Evolutionary conservation across 2,797 vertebrate genomes (phyloP).

Genomic region (Hemibagrus guttatus): DNA sequence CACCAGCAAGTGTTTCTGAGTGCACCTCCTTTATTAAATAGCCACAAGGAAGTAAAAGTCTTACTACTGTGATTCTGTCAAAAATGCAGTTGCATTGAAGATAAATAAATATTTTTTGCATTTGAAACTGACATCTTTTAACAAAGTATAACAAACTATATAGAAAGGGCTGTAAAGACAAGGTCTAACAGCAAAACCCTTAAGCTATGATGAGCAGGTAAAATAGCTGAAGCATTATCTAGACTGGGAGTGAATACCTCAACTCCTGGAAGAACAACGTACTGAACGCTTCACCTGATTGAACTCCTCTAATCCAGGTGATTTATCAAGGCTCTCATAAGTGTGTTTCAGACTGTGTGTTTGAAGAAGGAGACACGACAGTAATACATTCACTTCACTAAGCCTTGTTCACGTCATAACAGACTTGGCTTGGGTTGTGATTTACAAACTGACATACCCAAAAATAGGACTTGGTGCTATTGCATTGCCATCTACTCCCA

Average conservation of each 20-base stretch:
- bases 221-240: not conserved
- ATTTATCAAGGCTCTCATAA: not conserved
- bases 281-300: not conserved
- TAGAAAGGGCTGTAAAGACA: conserved; percentile 15
- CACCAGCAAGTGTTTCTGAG: not conserved
- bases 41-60: not conserved
- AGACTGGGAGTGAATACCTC: not conserved
- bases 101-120: conserved; percentile 39
- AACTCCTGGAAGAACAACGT: not conserved
- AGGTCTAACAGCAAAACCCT: not conserved
- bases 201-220: not conserved
- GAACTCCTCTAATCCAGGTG: not conserved
- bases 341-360: not conserved
- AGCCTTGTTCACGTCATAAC: not conserved
- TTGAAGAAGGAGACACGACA: not conserved
- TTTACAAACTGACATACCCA: conserved; percentile 4
- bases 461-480: conserved; percentile 57
- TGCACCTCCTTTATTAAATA: not conserved
- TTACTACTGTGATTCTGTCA: not conserved
- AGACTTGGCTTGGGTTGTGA: not conserved
- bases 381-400: conserved; percentile 8
- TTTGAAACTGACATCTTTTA: not conserved
- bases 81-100: conserved; percentile 1
- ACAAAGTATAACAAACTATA: conserved; percentile 22
- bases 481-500: conserved; percentile 59